Evolutionary conservation across 37 sponge, comb jelly and placozoan genomes (phyloP), one percentile per base, ranked within the genome.

Genomic region (Geodia barretti): DNA sequence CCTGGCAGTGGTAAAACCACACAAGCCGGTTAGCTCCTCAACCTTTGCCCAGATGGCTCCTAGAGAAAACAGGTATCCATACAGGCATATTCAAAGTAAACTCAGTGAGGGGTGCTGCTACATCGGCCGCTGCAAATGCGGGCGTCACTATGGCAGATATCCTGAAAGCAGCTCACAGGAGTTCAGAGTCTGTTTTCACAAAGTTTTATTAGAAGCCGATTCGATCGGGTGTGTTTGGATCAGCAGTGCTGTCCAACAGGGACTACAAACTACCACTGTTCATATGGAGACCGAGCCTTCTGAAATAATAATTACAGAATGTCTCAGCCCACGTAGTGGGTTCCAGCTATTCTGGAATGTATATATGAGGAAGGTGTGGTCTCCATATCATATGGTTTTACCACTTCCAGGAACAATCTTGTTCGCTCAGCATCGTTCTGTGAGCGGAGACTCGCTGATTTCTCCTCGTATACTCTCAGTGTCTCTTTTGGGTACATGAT

Each of bases 81-180:
- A 62, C 38, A 20, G 43, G 3, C 42, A 67, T 25, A 17, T 79
- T 79, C 70, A 79, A 79, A 30, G 43, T 25, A 3, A 43, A 79
- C 23, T 39, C 70, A 17, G 76, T 75, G 23, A 19, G 76, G 9
- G 25, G 76, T 43, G 76, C 76, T 19, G 11, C 60, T 14, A 17
- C 72, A n/a, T 39, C 79, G 20, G 60, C 76, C 17, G 76, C 76
- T 24, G 76, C 76, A 7, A 29, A 17, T 5, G 62, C 60, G 17
- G 76, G 76, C 5, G 67, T 82, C 5, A 73, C 83, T 9, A 82
- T 67, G 28, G 62, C 8, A 39, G 75, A 73, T 29, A 82, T 73
- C 4, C 74, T 82, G 40, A 73, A 82, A 26, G 75, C 84, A 32
- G 84, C 84, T 29, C 77, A 83, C 61, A 75, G 84, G 84, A 68